A percentile compares a stretch with the other conserved stretches of the same genome.
Evolutionary conservation across 2,888 invertebrate genomes (phyloP).

Genomic region (Caenorhabditis zanzibari): DNA sequence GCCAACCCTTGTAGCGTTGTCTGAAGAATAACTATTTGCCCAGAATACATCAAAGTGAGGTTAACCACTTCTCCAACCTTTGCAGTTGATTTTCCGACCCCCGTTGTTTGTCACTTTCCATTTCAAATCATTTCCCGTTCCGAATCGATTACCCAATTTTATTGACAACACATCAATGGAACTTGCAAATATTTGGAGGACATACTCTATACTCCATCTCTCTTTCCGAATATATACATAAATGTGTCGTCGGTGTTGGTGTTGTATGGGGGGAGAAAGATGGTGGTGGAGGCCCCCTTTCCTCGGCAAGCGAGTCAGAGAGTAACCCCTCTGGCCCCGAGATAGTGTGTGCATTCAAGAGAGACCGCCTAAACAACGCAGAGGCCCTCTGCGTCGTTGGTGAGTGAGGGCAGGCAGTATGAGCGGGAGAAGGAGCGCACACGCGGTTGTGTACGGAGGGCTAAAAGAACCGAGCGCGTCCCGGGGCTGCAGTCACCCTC

Average conservation of each 20-base stretch:
- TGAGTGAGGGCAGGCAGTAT: slow-evolving; percentile 52
- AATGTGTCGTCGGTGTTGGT: slow-evolving; percentile 42
- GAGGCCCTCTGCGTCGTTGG: slow-evolving; percentile 43
- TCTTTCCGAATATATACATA: slow-evolving; percentile 64
- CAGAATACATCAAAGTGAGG: neutral
- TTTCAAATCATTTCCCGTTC: slow-evolving; percentile 42
- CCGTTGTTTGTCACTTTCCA: slow-evolving; percentile 44
- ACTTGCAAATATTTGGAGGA: slow-evolving; percentile 67
- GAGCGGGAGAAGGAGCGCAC: slow-evolving; percentile 8
- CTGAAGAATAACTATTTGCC: too few relatives aligned
- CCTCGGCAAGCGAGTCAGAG: slow-evolving; percentile 22
- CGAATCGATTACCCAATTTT: slow-evolving; percentile 53
- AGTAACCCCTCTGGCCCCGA: neutral
- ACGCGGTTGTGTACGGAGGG: slow-evolving; percentile 33
- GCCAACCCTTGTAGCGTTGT: neutral
- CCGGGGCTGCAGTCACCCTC: slow-evolving; percentile 44
- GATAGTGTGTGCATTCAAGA: slow-evolving; percentile 32
- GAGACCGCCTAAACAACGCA: slow-evolving; percentile 22
- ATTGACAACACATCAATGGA: slow-evolving; percentile 51
- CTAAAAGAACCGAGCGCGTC: slow-evolving; percentile 44
- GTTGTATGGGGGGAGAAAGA: slow-evolving; percentile 25
- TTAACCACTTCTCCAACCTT: neutral
- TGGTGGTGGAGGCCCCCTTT: slow-evolving; percentile 20
- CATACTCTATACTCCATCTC: slow-evolving; percentile 51
- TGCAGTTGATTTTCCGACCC: neutral